Evolutionary conservation across 2,888 invertebrate genomes (phyloP), one percentile per base, ranked within the genome.

Genomic region (Acleris sparsana): DNA sequence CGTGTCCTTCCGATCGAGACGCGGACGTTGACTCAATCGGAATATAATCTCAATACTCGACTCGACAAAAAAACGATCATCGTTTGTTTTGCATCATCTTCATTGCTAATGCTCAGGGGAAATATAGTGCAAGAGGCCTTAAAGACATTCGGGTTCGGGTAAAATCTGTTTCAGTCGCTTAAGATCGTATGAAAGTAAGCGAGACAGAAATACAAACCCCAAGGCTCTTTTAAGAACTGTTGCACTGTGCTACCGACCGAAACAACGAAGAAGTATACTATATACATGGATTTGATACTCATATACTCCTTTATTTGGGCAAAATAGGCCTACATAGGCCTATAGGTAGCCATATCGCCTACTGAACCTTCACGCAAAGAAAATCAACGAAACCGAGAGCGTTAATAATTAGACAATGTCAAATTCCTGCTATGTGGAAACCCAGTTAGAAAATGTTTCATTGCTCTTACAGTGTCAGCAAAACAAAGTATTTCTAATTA

Each of bases 1-100:
- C 63, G 67, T 67, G 67, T 69, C 70, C 70, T 70, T 69, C 70
- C 67, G 59, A 63, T 55, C 52, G 48, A 64, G 53, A 57, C 57
- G 33, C 60, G 33, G 46, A 53, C 53, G 48, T 53, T 20, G n/a
- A 16, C 44, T 44, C 43, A 48, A 55, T 55, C 58, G 29, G 53
- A 51, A 56, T 60, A 60, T 60, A 65, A 60, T 61, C 55, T 46
- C 29, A 44, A 51, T 9, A 17, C 17, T 6, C 20, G 25, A 57
- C 18, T 43, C 49, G 55, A 62, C 20, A 55, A 49, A 53, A n/a
- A 62, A 55, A 55, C 18, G 49, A 39, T 63, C 39, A n/a, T 22
- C 9, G 20, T 49, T 43, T 63, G 33, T 33, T 25, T 25, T 33
- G 43, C 62, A 56, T 56, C 62, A 62, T 13, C 3, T 11, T 49